Evolutionary conservation across 2,113 vertebrate genomes (phyloP).

Genomic region (Ailurus styani): DNA sequence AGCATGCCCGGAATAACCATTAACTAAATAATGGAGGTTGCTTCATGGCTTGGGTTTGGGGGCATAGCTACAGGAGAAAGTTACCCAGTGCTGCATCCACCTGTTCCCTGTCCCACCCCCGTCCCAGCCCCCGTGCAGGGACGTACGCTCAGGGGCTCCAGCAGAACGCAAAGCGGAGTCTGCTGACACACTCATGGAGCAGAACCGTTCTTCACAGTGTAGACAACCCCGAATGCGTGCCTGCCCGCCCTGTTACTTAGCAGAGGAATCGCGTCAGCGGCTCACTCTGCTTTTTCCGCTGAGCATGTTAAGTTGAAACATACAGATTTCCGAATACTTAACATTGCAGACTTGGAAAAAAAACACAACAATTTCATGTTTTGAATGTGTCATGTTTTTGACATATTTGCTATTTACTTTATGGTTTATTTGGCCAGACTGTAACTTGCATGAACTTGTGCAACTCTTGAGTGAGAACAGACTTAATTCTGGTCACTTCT

Average conservation of each 20-base stretch:
- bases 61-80: not conserved
- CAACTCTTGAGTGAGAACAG: not conserved
- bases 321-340: not conserved
- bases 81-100: accelerated
- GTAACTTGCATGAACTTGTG: not conserved
- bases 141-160: not conserved
- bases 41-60: not conserved
- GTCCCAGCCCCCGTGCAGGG: not conserved
- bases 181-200: accelerated
- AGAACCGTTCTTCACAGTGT: accelerated
- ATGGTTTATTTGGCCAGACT: not conserved
- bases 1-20: not conserved
- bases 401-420: not conserved
- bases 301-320: not conserved
- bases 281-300: not conserved
- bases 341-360: not conserved
- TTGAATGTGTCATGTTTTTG: not conserved
- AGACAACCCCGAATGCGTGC: accelerated
- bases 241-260: not conserved
- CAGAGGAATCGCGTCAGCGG: not conserved
- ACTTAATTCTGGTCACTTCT: not conserved
- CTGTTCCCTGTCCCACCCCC: not conserved
- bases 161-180: accelerated
- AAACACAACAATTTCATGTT: not conserved
- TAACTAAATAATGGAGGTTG: not conserved